A percentile compares a stretch with the other conserved stretches of the same genome.
Conservation (phyloP, 2,888 invertebrate genomes). For the Yponomeuta cagnagella region DNA sequence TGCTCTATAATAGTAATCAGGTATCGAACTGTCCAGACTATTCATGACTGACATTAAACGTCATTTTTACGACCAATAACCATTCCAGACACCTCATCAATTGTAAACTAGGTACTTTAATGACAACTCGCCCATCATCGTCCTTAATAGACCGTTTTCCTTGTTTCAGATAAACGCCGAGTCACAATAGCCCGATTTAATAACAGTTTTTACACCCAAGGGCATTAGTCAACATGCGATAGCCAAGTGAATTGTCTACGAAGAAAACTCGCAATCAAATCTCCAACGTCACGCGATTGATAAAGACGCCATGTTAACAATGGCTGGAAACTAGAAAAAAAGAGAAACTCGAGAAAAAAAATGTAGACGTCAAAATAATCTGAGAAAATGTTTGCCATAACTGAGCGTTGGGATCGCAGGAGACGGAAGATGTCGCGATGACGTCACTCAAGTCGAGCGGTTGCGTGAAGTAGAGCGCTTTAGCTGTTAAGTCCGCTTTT, state of each 20-base stretch:
- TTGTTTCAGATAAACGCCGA: conserved; percentile 49
- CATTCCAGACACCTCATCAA: neutral
- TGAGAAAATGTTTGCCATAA: conserved; percentile 55
- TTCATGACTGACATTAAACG: no score
- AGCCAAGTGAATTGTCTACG: neutral
- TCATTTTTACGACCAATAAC: neutral
- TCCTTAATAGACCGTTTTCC: conserved; percentile 27
- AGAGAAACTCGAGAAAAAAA: neutral
- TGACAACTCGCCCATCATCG: conserved; percentile 3
- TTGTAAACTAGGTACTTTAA: neutral
- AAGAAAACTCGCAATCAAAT: neutral
- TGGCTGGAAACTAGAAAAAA: neutral
- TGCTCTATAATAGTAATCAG: no score
- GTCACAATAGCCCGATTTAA: conserved; percentile 37
- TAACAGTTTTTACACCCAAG: conserved; percentile 31
- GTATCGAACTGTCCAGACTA: no score
- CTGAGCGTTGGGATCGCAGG: conserved; percentile 62
- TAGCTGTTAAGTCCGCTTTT: conserved; percentile 40
- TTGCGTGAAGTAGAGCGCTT: conserved; percentile 45
- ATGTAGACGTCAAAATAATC: conserved; percentile 6
- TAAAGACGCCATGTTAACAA: neutral
- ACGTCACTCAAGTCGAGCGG: conserved; percentile 44
- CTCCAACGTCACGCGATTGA: conserved; percentile 1
- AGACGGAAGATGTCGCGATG: conserved; percentile 55
- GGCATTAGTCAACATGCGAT: conserved; percentile 29